Conservation (phyloP, 2,113 vertebrate species). For the Pungitius pungitius region DNA sequence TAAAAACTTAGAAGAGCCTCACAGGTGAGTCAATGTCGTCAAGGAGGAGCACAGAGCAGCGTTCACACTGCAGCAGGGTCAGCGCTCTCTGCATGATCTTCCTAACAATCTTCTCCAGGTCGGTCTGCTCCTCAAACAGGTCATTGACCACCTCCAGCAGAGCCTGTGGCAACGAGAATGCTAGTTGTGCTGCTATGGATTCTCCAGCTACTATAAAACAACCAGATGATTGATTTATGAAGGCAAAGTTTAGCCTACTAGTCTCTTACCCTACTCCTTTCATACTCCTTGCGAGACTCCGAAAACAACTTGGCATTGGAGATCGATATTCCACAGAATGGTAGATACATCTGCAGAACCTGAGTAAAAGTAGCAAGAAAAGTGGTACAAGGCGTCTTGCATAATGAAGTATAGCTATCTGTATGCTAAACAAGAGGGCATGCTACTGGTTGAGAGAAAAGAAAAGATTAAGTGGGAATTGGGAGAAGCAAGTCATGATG, state of each 20-base stretch:
- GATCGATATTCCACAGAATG: conserved; percentile 82
- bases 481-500: conserved; percentile 18
- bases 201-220: not conserved
- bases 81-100: conserved; percentile 86
- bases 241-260: conserved; percentile 14
- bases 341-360: conserved; percentile 84
- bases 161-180: conserved; percentile 58
- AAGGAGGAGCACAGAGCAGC: conserved; percentile 84
- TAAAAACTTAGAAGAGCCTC: conserved; percentile 26
- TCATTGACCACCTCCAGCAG: conserved; percentile 84
- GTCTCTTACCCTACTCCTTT: conserved; percentile 79
- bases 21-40: conserved; percentile 84
- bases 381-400: conserved; percentile 6
- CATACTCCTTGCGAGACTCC: conserved; percentile 82
- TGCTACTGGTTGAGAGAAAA: conserved; percentile 4
- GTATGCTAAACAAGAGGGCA: conserved; percentile 1
- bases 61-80: conserved; percentile 82
- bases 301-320: conserved; percentile 84
- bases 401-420: not conserved
- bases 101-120: conserved; percentile 85
- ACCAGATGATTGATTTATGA: conserved; percentile 1
- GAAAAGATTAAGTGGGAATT: not conserved
- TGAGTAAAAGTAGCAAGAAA: conserved; percentile 38
- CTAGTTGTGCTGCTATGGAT: not conserved
- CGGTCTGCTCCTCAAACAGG: conserved; percentile 84